These are phyloP conservation scores for Chrysochloris asiatica DNA, from an alignment of 2,113 vertebrate genomes.

Conservation along the genomic window DNA sequence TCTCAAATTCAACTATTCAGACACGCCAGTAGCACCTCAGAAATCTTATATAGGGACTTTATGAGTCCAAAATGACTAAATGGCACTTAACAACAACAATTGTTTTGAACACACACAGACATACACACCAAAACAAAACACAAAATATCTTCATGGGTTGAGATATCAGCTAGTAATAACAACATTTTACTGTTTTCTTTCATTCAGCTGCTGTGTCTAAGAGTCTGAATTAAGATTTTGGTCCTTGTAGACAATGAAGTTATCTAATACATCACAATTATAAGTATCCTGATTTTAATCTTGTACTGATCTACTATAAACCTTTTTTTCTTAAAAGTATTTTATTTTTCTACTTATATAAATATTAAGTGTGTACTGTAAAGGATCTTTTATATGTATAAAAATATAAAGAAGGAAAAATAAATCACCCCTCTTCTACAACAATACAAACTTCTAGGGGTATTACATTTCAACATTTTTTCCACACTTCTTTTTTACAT, in stretches of 20 bases:
- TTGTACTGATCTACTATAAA: background rate
- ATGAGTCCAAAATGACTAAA: too few species aligned
- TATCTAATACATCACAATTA: background rate
- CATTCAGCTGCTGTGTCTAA: background rate
- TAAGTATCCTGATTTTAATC: background rate
- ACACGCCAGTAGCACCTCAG: too few species aligned
- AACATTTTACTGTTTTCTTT: background rate
- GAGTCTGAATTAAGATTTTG: background rate
- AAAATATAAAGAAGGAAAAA: background rate
- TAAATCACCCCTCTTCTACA: background rate
- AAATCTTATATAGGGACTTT: too few species aligned
- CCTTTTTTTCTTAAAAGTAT: background rate
- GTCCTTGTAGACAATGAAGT: background rate
- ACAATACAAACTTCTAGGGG: background rate
- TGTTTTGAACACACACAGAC: background rate
- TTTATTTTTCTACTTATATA: conserved; percentile 1
- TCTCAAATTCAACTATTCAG: too few species aligned
- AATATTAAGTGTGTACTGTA: background rate
- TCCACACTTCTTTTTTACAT: background rate
- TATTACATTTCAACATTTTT: background rate
- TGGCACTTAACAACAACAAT: too few species aligned
- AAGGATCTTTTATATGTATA: background rate
- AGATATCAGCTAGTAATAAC: background rate
- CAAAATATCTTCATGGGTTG: background rate
- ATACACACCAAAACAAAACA: background rate